Base-by-base conservation (phyloP, 2,113 vertebrate species). In the Carassius auratus region DNA sequence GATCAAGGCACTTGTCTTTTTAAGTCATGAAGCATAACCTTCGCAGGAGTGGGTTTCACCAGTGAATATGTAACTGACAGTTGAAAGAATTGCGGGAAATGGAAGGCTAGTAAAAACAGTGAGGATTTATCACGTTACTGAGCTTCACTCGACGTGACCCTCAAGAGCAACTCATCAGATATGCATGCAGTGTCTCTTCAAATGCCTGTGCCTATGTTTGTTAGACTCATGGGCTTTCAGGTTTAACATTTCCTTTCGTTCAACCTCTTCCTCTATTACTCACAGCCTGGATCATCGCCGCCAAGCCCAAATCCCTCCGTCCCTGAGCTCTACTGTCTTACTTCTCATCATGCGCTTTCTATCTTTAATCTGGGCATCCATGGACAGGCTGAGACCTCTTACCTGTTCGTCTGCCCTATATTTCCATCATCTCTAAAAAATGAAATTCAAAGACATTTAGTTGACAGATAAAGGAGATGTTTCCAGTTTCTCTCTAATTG, bases 71-170 rank as follows among this genome's bases (percentile, higher is more conserved):
- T 13, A 36, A 71, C 30, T 68, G 64, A 71, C 80, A 33, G 45
- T n/a, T 38, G 2, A 19, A 64, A 21, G 19, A 36, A 36, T 66
- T 50, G 30, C 19, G 42, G 36, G 13, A 23, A 17, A 79, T 50
- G 21, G n/a, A 15, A 15, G 59, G 23, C 42, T 66, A 30, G 38
- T 12, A 62, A 45, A 15, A 55, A 61, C 33, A 21, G 26, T 19
- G 9, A 77, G 59, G 17, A 82, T 64, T 48, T 50, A 33, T 8
- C 36, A 50, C 68, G 42, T 50, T 26, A 69, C 62, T 66, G 4
- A 33, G 42, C 62, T 69, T 82, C 36, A 82, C 66, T 66, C 55
- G n/a, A 55, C 69, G 1, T 82, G 80, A 82, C 64, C 64, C 80
- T 69, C 21, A 48, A 50, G 36, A 50, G 50, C 33, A 42, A 45